Conservation (phyloP, 2,797 vertebrate genomes). For the Champsocephalus gunnari region DNA sequence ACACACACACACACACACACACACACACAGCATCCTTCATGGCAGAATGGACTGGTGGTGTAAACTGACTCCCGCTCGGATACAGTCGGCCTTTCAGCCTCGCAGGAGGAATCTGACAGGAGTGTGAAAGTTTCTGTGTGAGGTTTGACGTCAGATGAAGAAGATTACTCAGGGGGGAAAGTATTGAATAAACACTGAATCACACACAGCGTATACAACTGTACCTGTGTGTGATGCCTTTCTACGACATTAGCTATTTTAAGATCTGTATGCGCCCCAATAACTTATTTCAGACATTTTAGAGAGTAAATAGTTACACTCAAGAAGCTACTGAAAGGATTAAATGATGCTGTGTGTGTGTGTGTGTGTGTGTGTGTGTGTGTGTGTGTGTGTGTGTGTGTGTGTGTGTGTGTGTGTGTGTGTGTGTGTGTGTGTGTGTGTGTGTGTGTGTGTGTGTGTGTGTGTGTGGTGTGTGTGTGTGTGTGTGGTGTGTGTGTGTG, state of each 20-base stretch:
- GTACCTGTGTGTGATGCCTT: neutral
- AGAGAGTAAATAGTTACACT: too few species aligned
- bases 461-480: neutral
- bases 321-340: neutral
- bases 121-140: constrained; percentile 58
- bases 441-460: too few species aligned
- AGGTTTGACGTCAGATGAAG: constrained; percentile 58
- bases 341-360: neutral
- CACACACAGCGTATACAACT: constrained; percentile 12
- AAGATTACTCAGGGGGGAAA: constrained; percentile 50
- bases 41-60: constrained; percentile 12
- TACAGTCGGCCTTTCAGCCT: constrained; percentile 63
- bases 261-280: neutral
- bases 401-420: neutral
- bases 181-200: constrained; percentile 26
- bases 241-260: constrained; percentile 1
- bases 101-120: constrained; percentile 61
- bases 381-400: too few species aligned
- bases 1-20: neutral
- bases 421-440: too few species aligned
- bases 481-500: too few species aligned
- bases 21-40: constrained; percentile 40
- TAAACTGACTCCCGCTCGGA: constrained; percentile 57
- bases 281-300: neutral
- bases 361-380: too few species aligned